phyloP scores from a whole-genome alignment of 2,797 vertebrate genomes.

The Hydrocynus forskahlii region DNA sequence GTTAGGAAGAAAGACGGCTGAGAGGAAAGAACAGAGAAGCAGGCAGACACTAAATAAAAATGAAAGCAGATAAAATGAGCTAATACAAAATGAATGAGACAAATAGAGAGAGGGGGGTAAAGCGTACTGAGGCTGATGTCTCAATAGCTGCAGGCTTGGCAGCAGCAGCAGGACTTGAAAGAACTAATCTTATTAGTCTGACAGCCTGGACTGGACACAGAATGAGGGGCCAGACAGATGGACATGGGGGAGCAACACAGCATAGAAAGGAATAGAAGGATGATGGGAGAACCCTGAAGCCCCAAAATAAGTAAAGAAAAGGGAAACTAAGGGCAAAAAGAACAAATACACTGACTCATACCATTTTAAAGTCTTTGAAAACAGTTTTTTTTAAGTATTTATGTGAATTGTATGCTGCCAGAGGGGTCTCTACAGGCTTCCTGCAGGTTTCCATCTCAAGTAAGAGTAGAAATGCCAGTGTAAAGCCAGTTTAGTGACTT shows the following conservation, averaged over 20 bases:
- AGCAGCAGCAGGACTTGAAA: constrained; percentile 49
- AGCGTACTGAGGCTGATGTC: constrained; percentile 40
- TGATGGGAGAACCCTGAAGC: not conserved
- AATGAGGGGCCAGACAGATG: constrained; percentile 68
- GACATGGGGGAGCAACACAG: constrained; percentile 50
- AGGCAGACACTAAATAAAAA: constrained; percentile 38
- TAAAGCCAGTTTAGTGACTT: not conserved
- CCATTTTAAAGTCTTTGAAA: not conserved
- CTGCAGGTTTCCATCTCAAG: not conserved
- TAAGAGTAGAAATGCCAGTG: not conserved
- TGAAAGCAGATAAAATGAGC: not conserved
- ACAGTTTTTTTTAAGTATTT: not conserved
- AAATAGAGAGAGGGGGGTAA: constrained; percentile 39
- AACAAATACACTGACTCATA: not conserved
- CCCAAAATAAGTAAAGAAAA: not conserved
- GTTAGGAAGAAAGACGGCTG: not conserved
- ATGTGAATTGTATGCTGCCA: not conserved
- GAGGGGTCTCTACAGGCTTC: not conserved
- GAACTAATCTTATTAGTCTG: constrained; percentile 73
- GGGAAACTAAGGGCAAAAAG: not conserved
- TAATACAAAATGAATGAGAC: constrained; percentile 18
- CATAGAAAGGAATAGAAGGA: constrained; percentile 30
- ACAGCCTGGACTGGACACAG: constrained; percentile 70
- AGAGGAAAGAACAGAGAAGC: constrained; percentile 11
- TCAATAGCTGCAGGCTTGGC: constrained; percentile 63